These are phyloP conservation scores for Pycnonotus jocosus DNA, from an alignment of 2,113 vertebrate species.

Conservation along the genomic window DNA sequence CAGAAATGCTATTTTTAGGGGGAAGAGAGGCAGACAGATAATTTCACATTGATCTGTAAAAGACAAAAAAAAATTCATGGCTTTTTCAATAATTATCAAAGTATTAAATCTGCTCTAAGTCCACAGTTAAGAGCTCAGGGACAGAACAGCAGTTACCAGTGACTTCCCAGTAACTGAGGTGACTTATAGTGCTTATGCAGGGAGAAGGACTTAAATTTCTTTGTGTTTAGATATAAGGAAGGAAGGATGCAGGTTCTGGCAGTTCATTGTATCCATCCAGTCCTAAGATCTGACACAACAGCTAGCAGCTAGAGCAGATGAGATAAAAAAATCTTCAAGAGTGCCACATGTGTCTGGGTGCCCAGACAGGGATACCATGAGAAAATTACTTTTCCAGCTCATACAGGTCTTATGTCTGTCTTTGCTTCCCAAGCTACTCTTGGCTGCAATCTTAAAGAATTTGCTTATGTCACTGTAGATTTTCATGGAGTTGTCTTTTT, in stretches of 20 bases:
- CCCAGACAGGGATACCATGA: background rate
- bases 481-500: background rate
- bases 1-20: background rate
- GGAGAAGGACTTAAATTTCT: background rate
- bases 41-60: background rate
- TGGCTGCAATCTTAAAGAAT: background rate
- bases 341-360: background rate
- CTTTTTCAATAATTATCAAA: background rate
- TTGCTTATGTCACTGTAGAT: background rate
- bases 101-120: background rate
- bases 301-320: background rate
- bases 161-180: background rate
- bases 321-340: background rate
- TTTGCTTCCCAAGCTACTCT: background rate
- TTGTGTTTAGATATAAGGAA: background rate
- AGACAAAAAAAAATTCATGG: background rate
- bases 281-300: background rate
- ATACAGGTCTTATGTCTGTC: background rate
- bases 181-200: background rate
- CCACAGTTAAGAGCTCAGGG: background rate
- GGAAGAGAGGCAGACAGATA: background rate
- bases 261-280: background rate
- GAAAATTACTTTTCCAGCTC: background rate
- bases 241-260: background rate
- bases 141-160: background rate